Percentiles rank a stretch among this genome's conserved stretches.
Conservation (phyloP, 1,140 invertebrate species). For the Chlorops oryzae region DNA sequence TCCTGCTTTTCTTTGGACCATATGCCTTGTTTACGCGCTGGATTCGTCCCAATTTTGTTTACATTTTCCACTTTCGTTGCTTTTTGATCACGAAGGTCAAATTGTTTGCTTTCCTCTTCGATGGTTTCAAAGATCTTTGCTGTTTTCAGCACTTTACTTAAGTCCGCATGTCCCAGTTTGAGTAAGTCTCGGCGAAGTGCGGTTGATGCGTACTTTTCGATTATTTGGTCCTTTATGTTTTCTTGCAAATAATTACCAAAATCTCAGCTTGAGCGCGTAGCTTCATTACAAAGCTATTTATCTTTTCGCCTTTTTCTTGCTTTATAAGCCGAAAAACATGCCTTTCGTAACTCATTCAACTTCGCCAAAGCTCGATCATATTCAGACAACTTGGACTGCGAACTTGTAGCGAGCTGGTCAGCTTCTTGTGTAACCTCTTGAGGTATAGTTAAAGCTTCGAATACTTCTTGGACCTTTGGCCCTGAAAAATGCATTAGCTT, state of each 20-base stretch:
- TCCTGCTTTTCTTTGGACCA: background rate
- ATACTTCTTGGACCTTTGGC: conserved; percentile 2
- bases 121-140: background rate
- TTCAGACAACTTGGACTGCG: background rate
- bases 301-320: background rate
- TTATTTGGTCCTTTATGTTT: conserved; percentile 9
- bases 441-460: background rate
- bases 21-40: background rate
- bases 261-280: background rate
- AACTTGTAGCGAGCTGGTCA: background rate
- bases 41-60: background rate
- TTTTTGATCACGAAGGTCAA: background rate
- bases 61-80: background rate
- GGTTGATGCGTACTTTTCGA: background rate
- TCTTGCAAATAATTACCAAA: conserved; percentile 2
- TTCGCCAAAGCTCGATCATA: background rate
- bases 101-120: background rate
- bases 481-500: background rate
- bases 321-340: background rate
- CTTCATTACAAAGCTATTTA: background rate
- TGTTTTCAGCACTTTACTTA: background rate
- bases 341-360: conserved; percentile 3
- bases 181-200: background rate
- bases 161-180: background rate
- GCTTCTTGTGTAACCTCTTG: background rate